Evolutionary conservation across 1,140 invertebrate genomes (phyloP), one percentile per base, ranked within the genome.

Genomic region (Sycophaga agraensis): DNA sequence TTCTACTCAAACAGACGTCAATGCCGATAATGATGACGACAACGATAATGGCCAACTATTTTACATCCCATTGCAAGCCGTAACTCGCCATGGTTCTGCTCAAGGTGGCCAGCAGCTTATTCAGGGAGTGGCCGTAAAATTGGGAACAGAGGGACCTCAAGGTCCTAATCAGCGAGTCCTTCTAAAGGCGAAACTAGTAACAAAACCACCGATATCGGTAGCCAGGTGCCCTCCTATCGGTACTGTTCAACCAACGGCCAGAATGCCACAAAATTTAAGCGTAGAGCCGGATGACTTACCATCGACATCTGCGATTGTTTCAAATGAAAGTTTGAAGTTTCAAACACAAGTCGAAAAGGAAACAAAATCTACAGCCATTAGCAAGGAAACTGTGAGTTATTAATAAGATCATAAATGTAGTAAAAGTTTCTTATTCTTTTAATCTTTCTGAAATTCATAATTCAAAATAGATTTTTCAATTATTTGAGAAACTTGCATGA

Each of bases 131-230:
- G 86, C 86, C 1, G 85, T 88, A 3, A 88, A 89, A 68, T 70
- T 89, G 19, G 87, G 85, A 11, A 85, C 85, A 0, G 84, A 88
- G 66, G 86, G 85, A 16, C 81, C 83, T 5, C 83, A 81, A 31
- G 85, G 85, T 12, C 84, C 85, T 5, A 87, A 86, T 69, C 85
- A 85, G 50, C 80, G 84, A 58, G 84, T 88, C 9, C 82, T 88
- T 2, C 82, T 88, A 76, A 82, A 85, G 49, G 87, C 88, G 2
- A 88, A 88, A 57, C 63, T 88, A n/a, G 86, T 88, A 4, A 87
- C 86, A 0, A 87, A 88, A 71, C 83, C 85, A 11, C 82, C 84
- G 4, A 74, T 82, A 1, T 79, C 82, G 22, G 73, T 75, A 56
- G 80, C 70, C 24, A 79, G 65, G 73, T 84, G 78, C 80, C 83